Base-by-base conservation (phyloP, 2,113 vertebrate genomes). In the Benthochromis sp. region DNA sequence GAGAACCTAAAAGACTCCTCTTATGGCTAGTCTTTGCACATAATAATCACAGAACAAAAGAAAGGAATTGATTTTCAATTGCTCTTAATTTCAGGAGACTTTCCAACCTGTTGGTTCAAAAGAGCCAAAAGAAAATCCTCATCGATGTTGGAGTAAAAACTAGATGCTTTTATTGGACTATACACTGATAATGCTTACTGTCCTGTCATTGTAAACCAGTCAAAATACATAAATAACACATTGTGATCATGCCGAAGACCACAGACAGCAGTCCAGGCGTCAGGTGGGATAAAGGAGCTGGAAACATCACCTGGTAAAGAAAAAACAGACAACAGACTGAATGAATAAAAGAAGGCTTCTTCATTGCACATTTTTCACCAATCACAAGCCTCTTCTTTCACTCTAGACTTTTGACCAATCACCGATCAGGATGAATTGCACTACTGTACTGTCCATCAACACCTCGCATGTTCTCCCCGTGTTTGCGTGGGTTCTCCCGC, bases 241-340 rank as follows among this genome's bases (percentile, higher is more conserved):
- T 9, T 52, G 50, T n/a, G 50, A n/a, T n/a, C 0, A 52, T 1
- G 2, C 50, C 9, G 50, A n/a, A n/a, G 50, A 52, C 0, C 50
- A n/a, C 50, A 53, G 50, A 10, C 50, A 6, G 5, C 50, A 53
- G 50, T 53, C 0, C 50, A 53, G 50, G 50, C 19, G 5, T 53
- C 50, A n/a, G 50, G 50, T 53, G 50, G 50, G 19, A 53, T 53
- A 53, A 53, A 53, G 50, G 50, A 53, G 50, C 50, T 53, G 50
- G 36, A 53, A 53, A 53, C 50, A 53, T 53, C 50, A 53, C 50
- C 9, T n/a, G 50, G n/a, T 10, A 10, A 53, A 53, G 50, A 53
- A 5, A 0, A 43, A 43, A 6, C 11, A 47, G 36, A 38, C 36
- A 50, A 52, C 5, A n/a, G 19, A n/a, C 9, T 3, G 50, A 53